A percentile compares a stretch with the other conserved stretches of the same genome.
These are phyloP conservation scores for Hylomyscus alleni DNA, from an alignment of 2,797 vertebrate genomes.

Conservation along the genomic window DNA sequence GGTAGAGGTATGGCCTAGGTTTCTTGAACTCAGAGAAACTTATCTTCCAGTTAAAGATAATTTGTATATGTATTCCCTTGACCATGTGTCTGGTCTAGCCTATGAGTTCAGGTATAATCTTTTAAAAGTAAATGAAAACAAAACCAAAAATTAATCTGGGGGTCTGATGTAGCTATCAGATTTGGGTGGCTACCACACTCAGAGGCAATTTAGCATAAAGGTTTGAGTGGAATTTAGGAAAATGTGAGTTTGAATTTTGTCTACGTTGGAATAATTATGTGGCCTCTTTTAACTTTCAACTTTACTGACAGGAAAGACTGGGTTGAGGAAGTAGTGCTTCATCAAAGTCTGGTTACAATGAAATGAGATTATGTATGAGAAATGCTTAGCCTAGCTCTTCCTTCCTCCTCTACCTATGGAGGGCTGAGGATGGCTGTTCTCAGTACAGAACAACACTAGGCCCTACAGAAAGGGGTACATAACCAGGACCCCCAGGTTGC, in stretches of 20 bases:
- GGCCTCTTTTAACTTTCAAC: background rate
- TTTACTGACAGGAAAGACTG: background rate
- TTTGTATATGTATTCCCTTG: background rate
- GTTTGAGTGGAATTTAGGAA: background rate
- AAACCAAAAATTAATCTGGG: background rate
- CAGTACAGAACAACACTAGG: background rate
- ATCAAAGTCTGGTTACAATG: background rate
- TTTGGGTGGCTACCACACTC: background rate
- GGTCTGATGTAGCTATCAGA: background rate
- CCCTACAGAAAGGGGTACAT: background rate
- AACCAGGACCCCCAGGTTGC: background rate
- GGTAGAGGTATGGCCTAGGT: background rate
- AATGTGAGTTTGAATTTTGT: background rate
- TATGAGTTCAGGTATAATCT: background rate
- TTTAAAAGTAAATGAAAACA: background rate
- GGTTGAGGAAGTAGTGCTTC: background rate
- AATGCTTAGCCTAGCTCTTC: background rate
- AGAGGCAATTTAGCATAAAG: background rate
- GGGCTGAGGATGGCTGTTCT: too few species aligned
- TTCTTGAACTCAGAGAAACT: background rate
- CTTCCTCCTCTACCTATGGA: rapidly evolving
- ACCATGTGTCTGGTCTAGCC: too few species aligned
- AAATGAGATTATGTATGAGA: background rate
- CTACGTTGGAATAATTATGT: background rate
- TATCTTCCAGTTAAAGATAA: background rate